Percentiles rank a stretch among this genome's conserved stretches.
Evolutionary conservation across 2,888 invertebrate genomes (phyloP).

Genomic region (Cheilosia pagana): DNA sequence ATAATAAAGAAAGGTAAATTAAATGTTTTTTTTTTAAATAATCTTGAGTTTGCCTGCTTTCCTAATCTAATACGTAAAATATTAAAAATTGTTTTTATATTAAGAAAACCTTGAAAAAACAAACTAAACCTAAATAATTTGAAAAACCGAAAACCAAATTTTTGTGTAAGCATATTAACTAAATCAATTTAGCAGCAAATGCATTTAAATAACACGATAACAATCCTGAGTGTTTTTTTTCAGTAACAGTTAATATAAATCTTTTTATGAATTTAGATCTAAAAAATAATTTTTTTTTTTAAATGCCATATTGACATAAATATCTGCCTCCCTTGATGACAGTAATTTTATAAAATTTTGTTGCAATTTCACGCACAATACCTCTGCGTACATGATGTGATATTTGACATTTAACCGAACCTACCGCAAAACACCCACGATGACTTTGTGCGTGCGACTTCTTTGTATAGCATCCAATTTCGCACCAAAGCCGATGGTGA

Average conservation of each 20-base stretch:
- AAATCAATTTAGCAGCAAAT: neutral
- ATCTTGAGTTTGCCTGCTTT: slow-evolving; percentile 48
- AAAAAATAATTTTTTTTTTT: neutral
- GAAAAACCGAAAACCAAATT: too few relatives aligned
- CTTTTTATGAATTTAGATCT: neutral
- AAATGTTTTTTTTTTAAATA: neutral
- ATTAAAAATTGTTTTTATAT: neutral
- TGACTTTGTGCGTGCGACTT: neutral
- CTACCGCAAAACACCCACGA: neutral
- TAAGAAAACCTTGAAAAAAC: slow-evolving; percentile 10
- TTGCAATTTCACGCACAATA: slow-evolving; percentile 4
- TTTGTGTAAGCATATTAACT: neutral
- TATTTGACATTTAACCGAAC: slow-evolving; percentile 2
- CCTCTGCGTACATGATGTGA: slow-evolving; percentile 4
- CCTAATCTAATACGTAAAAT: slow-evolving; percentile 18
- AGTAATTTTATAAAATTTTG: neutral
- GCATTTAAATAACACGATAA: slow-evolving; percentile 3
- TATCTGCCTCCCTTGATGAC: neutral
- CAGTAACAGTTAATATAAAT: neutral
- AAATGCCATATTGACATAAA: neutral
- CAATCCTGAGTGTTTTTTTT: neutral
- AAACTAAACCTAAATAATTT: slow-evolving; percentile 5
- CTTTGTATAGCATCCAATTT: slow-evolving; percentile 14
- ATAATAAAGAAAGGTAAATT: neutral
- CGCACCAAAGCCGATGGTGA: slow-evolving; percentile 21